A percentile compares a stretch with the other conserved stretches of the same genome.
Conservation (phyloP, 2,888 invertebrate species). For the Drosophila borborema region DNA sequence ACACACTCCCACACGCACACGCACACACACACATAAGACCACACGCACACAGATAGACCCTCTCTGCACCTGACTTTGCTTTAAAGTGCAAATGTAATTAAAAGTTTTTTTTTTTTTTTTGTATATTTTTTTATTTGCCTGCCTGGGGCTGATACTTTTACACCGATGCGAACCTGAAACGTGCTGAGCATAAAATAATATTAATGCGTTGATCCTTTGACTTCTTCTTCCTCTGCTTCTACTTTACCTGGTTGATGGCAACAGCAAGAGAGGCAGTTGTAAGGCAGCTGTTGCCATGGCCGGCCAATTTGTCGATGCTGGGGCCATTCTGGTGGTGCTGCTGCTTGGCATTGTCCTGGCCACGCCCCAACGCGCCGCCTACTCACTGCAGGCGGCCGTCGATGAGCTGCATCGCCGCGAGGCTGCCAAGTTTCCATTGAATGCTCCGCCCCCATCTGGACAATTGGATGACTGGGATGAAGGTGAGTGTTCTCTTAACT, state of each 20-base stretch:
- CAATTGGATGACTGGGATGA: slow-evolving; percentile 84
- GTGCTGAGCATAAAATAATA: slow-evolving; percentile 61
- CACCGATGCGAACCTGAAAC: slow-evolving; percentile 42
- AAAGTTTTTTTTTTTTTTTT: slow-evolving; percentile 72
- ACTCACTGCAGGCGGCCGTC: slow-evolving; percentile 84
- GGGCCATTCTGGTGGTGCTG: slow-evolving; percentile 32
- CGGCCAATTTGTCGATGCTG: slow-evolving; percentile 39
- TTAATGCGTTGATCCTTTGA: slow-evolving; percentile 47
- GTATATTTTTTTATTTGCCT: background rate
- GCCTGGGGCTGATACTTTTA: slow-evolving; percentile 1
- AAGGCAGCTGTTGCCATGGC: slow-evolving; percentile 48
- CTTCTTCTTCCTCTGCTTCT: slow-evolving; percentile 25
- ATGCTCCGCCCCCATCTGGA: slow-evolving; percentile 71
- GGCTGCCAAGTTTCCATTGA: slow-evolving; percentile 80
- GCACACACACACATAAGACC: slow-evolving; percentile 1
- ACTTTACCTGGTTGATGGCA: no score
- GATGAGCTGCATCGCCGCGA: slow-evolving; percentile 85
- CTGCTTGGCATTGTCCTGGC: slow-evolving; percentile 27
- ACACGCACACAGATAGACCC: slow-evolving; percentile 7
- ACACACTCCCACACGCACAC: slow-evolving; percentile 16
- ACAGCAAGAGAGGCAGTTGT: slow-evolving; percentile 19
- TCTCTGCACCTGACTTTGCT: slow-evolving; percentile 24
- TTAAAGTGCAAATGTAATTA: slow-evolving; percentile 74
- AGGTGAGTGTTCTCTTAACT: slow-evolving; percentile 72
- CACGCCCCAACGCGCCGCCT: slow-evolving; percentile 76